These are phyloP conservation scores for Sinonovacula constricta DNA, from an alignment of 1,140 invertebrate species.

Conservation along the genomic window DNA sequence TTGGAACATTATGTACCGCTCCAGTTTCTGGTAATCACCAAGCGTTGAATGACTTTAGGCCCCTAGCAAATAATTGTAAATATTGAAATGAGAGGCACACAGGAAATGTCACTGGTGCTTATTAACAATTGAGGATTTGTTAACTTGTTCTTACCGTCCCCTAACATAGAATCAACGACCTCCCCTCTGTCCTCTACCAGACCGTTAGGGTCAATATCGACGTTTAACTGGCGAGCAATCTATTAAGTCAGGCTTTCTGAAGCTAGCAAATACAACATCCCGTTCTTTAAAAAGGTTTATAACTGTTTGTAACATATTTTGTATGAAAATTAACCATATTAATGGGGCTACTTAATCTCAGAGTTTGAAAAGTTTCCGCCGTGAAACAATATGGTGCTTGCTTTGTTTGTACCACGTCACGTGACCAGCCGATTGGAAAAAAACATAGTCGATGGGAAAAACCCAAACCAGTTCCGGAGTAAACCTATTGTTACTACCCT, in stretches of 20 bases:
- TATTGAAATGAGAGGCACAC: slow-evolving; percentile 15
- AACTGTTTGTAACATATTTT: not conserved
- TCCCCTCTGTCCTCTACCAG: slow-evolving; percentile 22
- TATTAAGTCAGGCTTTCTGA: slow-evolving; percentile 13
- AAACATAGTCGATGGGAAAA: too few species aligned
- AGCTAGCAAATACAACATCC: slow-evolving; percentile 16
- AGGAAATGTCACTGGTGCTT: not conserved
- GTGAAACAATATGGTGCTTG: too few species aligned
- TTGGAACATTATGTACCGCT: slow-evolving; percentile 27
- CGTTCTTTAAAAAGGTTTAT: slow-evolving; percentile 19
- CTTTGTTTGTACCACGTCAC: slow-evolving; percentile 23
- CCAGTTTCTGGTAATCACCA: slow-evolving; percentile 28
- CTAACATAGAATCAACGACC: slow-evolving; percentile 2
- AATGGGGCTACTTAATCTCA: too few species aligned
- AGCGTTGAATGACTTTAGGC: slow-evolving; percentile 19
- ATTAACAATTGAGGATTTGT: not conserved
- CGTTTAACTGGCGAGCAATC: not conserved
- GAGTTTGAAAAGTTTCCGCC: not conserved
- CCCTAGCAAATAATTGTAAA: slow-evolving; percentile 39
- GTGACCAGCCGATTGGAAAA: too few species aligned
- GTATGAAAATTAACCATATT: not conserved
- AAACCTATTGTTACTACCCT: too few species aligned
- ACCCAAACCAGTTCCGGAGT: too few species aligned
- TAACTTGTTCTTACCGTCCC: not conserved
- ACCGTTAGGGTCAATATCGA: slow-evolving; percentile 36